These are phyloP conservation scores for Monopterus albus DNA, from an alignment of 2,113 vertebrate genomes.

Conservation along the genomic window DNA sequence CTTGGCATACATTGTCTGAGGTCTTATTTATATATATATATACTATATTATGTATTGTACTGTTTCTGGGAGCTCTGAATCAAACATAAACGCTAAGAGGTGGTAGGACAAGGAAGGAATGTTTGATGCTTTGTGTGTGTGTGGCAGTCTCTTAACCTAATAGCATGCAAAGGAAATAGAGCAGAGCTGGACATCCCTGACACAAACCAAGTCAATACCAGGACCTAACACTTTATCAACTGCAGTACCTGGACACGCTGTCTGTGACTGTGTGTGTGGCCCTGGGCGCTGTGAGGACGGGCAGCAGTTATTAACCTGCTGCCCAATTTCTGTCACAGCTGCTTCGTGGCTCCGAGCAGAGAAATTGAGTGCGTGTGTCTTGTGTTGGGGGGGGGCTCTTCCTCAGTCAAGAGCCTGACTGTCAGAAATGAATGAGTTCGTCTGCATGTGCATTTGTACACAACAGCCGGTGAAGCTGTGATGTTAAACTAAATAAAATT, in stretches of 20 bases:
- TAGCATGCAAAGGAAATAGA: conserved; percentile 62
- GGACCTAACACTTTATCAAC: conserved; percentile 74
- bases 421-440: conserved; percentile 46
- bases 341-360: conserved; percentile 69
- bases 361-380: conserved; percentile 33
- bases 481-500: no score
- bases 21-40: no score
- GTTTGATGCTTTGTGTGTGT: neutral
- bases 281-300: conserved; percentile 67
- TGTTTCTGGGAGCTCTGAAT: no score
- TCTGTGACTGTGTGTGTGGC: conserved; percentile 38
- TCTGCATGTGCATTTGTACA: neutral
- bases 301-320: conserved; percentile 78
- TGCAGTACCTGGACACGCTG: conserved; percentile 60
- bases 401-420: conserved; percentile 32
- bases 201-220: conserved; percentile 67
- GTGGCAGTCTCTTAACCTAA: conserved; percentile 56
- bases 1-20: no score
- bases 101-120: conserved; percentile 15
- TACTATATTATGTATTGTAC: no score
- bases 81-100: neutral
- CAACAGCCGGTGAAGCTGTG: no score
- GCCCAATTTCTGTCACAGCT: conserved; percentile 76
- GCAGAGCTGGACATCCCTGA: conserved; percentile 71
- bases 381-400: conserved; percentile 12